Conservation (phyloP, 37 sponge, comb jelly and placozoan genomes). For the Halisarca cf. caerulea region DNA sequence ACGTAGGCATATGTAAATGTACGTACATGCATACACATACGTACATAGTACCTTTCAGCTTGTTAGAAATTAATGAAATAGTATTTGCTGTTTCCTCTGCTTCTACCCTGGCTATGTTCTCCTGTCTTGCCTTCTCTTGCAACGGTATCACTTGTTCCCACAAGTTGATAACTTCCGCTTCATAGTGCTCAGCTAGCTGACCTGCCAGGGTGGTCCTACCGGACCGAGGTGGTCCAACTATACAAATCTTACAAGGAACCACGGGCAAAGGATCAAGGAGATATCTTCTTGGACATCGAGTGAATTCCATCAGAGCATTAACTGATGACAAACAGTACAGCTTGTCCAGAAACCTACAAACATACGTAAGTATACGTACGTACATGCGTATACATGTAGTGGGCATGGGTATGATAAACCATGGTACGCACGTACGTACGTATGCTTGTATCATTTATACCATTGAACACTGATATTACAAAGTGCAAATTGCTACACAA, state of each 20-base stretch:
- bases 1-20: no score
- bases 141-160: not conserved
- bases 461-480: no score
- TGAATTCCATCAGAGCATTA: constrained; percentile 78
- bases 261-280: constrained; percentile 87
- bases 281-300: constrained; percentile 70
- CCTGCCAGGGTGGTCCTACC: constrained; percentile 79
- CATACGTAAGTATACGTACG: not conserved
- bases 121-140: constrained; percentile 16
- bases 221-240: constrained; percentile 88
- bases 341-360: constrained; percentile 86
- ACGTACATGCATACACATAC: no score
- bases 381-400: no score
- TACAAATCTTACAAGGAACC: constrained; percentile 89
- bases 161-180: constrained; percentile 5
- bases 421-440: no score
- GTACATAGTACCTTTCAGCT: constrained; percentile 24
- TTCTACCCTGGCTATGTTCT: constrained; percentile 28
- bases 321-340: constrained; percentile 91
- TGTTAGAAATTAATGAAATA: constrained; percentile 3
- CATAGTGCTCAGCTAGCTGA: constrained; percentile 75
- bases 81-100: constrained; percentile 7
- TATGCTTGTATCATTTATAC: no score
- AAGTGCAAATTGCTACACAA: no score
- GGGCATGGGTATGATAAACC: no score